Percentiles rank a stretch among this genome's conserved stretches.
phyloP scores from a whole-genome alignment of 2,113 vertebrate species.

The Periophthalmodon schlosseri region DNA sequence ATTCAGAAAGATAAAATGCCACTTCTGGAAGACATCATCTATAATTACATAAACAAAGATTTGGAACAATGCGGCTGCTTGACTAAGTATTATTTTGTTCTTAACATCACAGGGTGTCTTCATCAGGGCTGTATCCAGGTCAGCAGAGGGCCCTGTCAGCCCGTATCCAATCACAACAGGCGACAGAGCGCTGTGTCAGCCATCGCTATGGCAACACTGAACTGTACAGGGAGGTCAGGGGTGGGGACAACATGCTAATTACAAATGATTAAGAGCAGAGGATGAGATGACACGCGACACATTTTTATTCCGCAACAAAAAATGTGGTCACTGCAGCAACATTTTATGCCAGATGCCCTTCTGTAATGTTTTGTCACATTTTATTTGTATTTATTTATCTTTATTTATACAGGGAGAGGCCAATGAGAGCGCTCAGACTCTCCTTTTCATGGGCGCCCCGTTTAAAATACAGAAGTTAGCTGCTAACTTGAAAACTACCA shows the following conservation, averaged over 20 bases:
- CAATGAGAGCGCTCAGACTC: too few relatives aligned
- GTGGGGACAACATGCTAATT: not conserved
- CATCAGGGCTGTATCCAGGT: constrained; percentile 55
- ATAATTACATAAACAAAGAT: constrained; percentile 20
- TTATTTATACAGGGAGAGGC: too few relatives aligned
- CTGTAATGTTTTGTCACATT: too few relatives aligned
- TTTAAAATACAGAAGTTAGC: too few relatives aligned
- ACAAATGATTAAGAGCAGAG: not conserved
- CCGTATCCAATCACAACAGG: constrained; percentile 43
- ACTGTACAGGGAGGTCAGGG: not conserved
- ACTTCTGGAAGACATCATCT: constrained; percentile 9
- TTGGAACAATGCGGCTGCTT: constrained; percentile 15
- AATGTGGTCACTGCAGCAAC: too few relatives aligned
- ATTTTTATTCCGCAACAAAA: not conserved
- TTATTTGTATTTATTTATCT: too few relatives aligned
- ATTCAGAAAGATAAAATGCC: constrained; percentile 22
- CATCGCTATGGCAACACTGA: not conserved
- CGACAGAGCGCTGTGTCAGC: constrained; percentile 20
- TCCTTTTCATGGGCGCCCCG: too few relatives aligned
- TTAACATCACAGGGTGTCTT: constrained; percentile 46
- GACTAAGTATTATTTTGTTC: constrained; percentile 31
- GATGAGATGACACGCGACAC: not conserved
- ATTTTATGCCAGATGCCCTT: too few relatives aligned
- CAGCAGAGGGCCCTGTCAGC: constrained; percentile 53
- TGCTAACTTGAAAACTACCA: too few relatives aligned